phyloP scores from a whole-genome alignment of 1,140 invertebrate genomes.

The Piezodorus guildinii region DNA sequence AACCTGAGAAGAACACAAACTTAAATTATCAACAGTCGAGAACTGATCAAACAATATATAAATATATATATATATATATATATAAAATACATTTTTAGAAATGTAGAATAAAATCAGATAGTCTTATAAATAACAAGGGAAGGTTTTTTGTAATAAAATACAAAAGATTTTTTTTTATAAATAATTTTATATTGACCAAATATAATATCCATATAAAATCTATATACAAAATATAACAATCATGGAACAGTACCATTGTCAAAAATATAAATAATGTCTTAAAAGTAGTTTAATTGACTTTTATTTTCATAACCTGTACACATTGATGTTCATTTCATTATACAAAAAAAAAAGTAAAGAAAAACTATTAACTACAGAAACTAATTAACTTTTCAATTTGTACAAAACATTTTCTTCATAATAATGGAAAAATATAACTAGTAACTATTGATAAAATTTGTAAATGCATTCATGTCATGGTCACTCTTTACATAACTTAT shows the following conservation, averaged over 20 bases:
- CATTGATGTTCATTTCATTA: conserved; percentile 13
- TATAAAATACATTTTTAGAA: no score
- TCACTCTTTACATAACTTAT: not conserved
- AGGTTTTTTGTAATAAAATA: not conserved
- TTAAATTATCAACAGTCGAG: no score
- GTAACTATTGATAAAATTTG: not conserved
- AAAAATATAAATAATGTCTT: conserved; percentile 19
- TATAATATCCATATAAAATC: conserved; percentile 26
- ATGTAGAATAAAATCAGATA: no score
- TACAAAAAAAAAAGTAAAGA: no score
- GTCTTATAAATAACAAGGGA: not conserved
- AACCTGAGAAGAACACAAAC: no score
- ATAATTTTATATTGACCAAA: conserved; percentile 25
- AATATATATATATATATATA: no score
- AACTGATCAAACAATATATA: no score
- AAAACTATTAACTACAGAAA: conserved; percentile 20
- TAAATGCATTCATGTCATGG: conserved; percentile 7
- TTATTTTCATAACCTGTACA: conserved; percentile 15
- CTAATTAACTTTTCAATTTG: conserved; percentile 20
- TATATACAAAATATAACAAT: conserved; percentile 25
- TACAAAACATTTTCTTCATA: conserved; percentile 20
- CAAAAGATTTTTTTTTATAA: conserved; percentile 19
- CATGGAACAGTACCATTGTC: conserved; percentile 24
- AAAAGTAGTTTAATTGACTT: conserved; percentile 23
- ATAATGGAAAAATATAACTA: conserved; percentile 16